These are phyloP conservation scores for Gryllus bimaculatus DNA, from an alignment of 1,140 invertebrate species.

Conservation along the genomic window DNA sequence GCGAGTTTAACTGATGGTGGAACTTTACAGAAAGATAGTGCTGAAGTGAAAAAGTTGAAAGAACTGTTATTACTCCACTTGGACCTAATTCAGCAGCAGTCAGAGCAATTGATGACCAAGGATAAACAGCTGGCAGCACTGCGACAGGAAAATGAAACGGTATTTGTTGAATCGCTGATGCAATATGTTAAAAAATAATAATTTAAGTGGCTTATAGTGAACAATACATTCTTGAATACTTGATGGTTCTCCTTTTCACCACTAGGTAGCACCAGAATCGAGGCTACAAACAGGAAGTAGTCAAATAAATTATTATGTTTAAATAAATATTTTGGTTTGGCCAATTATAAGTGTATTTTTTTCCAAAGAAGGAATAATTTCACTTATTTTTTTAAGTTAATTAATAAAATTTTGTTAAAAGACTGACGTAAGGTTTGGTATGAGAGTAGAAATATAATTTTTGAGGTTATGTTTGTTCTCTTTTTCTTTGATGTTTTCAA, in stretches of 20 bases:
- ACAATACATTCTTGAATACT: neutral
- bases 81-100: slow-evolving; percentile 63
- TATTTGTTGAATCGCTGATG: slow-evolving; percentile 27
- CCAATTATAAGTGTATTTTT: neutral
- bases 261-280: neutral
- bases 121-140: slow-evolving; percentile 50
- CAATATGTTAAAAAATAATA: neutral
- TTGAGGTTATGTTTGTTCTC: too few species aligned
- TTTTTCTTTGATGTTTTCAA: too few species aligned
- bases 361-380: neutral
- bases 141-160: slow-evolving; percentile 55
- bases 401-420: too few species aligned
- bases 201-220: neutral
- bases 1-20: slow-evolving; percentile 40
- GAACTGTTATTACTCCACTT: slow-evolving; percentile 58
- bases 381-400: neutral
- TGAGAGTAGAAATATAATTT: too few species aligned
- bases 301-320: neutral
- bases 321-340: neutral
- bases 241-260: neutral
- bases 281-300: neutral
- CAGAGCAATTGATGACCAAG: slow-evolving; percentile 55
- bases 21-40: slow-evolving; percentile 39
- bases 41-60: slow-evolving; percentile 51
- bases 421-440: too few species aligned